Base-by-base conservation (phyloP, 2,888 invertebrate species). In the Eugnorisma glareosa region DNA sequence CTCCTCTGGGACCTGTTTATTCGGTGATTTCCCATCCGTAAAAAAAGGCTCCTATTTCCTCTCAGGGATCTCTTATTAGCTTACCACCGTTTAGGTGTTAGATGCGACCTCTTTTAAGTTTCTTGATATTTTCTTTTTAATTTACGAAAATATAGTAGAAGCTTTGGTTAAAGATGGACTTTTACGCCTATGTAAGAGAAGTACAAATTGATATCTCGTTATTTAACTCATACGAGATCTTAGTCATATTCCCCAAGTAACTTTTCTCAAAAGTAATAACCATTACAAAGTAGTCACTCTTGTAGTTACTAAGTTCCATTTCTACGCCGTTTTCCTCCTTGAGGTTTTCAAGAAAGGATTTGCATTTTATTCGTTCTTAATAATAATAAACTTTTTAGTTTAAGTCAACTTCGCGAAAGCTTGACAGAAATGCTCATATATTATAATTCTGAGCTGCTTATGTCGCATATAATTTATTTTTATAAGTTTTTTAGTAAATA, bases 321-420 rank as follows among this genome's bases (percentile, higher is more conserved):
- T 45, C 37, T 54, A 28, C 45, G 37, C 0, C 2, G 8, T 81
- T 78, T 78, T 81, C 73, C 73, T 70, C 71, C 40, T 78, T 15
- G 18, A 40, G 18, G n/a, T 64, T 73, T 71, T 40, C 40, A 35
- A 81, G 57, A 73, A 78, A 57, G 21, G 37, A 48, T 80, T 73
- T 15, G 24, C 15, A 57, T 54, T 73, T 45, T 64, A 73, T 63
- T 40, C 28, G n/a, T 37, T 63, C 8, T 31, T 18, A n/a, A 54
- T 59, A 40, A 37, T 18, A n/a, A 54, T 71, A 43, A 61, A 70
- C 4, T 45, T 51, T 63, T 15, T 54, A 24, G 11, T 77, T 77
- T 54, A 35, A 51, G 15, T 15, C 37, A 21, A 1, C 21, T 31
- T 45, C 2, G 1, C 45, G 4, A 51, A 11, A 28, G 13, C 2